Percentiles rank a stretch among this genome's conserved stretches.
These are phyloP conservation scores for Halcyon senegalensis DNA, from an alignment of 2,113 vertebrate species.

Conservation along the genomic window DNA sequence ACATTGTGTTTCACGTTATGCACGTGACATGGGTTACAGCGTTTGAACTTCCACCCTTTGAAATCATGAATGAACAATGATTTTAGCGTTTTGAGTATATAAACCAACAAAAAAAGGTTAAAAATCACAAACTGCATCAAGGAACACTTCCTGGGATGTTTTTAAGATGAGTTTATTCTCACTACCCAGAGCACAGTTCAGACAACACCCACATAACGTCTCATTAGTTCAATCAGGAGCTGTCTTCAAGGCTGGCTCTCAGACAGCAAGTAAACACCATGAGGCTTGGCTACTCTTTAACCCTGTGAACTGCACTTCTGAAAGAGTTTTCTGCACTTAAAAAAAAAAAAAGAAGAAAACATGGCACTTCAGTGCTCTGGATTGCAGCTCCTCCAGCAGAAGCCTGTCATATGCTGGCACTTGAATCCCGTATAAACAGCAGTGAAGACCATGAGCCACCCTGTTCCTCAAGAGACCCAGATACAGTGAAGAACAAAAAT, in stretches of 20 bases:
- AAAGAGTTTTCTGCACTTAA: neutral
- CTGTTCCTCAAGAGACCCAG: neutral
- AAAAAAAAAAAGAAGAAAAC: neutral
- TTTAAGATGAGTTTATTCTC: neutral
- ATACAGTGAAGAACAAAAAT: rapidly evolving
- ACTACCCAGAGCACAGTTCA: neutral
- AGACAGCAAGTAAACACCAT: neutral
- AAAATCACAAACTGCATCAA: neutral
- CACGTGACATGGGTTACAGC: too few species aligned
- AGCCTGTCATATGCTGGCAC: neutral
- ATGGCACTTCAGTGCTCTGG: neutral
- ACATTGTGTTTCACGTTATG: neutral
- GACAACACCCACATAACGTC: neutral
- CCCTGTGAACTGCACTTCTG: neutral
- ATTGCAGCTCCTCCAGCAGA: neutral
- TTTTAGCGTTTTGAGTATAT: neutral
- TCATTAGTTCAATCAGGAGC: neutral
- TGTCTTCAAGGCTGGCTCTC: neutral
- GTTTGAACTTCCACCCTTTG: neutral
- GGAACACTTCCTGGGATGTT: neutral
- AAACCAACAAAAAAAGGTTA: neutral
- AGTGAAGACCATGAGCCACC: too few species aligned
- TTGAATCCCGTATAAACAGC: rapidly evolving
- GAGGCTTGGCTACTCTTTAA: neutral
- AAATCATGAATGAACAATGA: neutral